A percentile compares a stretch with the other conserved stretches of the same genome.
Conservation (phyloP, 1,140 invertebrate species). For the Gonatopus flavifemur region DNA sequence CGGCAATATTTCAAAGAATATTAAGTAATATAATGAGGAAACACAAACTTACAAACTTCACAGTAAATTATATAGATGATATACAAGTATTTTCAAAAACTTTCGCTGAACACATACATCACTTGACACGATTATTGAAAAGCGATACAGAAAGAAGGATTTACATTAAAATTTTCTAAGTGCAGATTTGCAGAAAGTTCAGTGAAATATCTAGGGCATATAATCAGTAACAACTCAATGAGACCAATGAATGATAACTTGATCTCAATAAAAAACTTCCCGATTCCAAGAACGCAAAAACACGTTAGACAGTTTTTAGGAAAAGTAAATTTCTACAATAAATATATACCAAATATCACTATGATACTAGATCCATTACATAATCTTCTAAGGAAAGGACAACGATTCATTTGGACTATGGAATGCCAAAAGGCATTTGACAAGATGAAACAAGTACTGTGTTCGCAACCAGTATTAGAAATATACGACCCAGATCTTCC, state of each 20-base stretch:
- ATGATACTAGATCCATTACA: no score
- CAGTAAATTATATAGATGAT: conserved; percentile 4
- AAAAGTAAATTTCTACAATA: conserved; percentile 8
- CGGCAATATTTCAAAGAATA: conserved; percentile 6
- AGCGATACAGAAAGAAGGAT: neutral
- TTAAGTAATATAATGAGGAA: conserved; percentile 7
- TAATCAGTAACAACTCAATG: conserved; percentile 1
- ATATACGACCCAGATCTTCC: conserved; percentile 1
- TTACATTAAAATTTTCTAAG: no score
- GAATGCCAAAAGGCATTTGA: conserved; percentile 3
- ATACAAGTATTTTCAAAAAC: conserved; percentile 4
- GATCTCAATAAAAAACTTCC: conserved; percentile 5
- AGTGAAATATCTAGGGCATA: conserved; percentile 1
- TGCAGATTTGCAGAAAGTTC: neutral
- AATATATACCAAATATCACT: neutral
- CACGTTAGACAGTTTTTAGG: conserved; percentile 7
- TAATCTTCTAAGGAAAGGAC: conserved; percentile 2
- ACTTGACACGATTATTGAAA: neutral
- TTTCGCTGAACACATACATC: conserved; percentile 2
- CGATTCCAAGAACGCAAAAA: no score
- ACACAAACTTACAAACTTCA: neutral
- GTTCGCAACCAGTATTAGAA: neutral
- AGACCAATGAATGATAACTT: conserved; percentile 3
- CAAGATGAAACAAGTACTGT: neutral
- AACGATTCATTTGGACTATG: conserved; percentile 2